Evolutionary conservation across 2,797 vertebrate genomes (phyloP).

Genomic region (Leptoclinus maculatus): DNA sequence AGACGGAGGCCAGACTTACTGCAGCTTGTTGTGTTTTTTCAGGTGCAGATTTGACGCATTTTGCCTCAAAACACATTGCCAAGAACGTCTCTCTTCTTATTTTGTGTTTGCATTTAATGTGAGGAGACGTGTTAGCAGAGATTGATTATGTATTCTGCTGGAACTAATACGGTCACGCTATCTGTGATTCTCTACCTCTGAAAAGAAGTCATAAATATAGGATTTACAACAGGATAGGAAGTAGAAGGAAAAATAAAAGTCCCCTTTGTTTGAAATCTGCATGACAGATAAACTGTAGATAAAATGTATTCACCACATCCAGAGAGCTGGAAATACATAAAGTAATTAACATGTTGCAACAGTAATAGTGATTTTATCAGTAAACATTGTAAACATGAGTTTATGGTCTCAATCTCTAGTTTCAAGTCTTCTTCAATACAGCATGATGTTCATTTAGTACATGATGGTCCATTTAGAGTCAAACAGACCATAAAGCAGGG

Average conservation of each 20-base stretch:
- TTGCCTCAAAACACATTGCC: too few relatives aligned
- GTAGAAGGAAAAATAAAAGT: not conserved
- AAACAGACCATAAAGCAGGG: too few relatives aligned
- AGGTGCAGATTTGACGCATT: too few relatives aligned
- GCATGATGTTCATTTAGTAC: too few relatives aligned
- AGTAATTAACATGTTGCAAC: too few relatives aligned
- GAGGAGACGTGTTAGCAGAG: too few relatives aligned
- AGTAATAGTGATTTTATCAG: too few relatives aligned
- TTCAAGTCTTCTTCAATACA: too few relatives aligned
- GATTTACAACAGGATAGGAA: too few relatives aligned
- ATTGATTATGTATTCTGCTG: not conserved
- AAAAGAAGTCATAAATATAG: not conserved
- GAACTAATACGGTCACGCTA: not conserved
- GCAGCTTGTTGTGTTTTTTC: not conserved
- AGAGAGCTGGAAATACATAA: not conserved
- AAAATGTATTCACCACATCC: not conserved
- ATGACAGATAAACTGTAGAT: not conserved
- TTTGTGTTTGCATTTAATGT: not conserved
- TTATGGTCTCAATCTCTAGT: too few relatives aligned
- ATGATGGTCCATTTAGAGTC: too few relatives aligned
- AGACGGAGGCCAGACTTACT: not conserved
- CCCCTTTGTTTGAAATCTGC: not conserved
- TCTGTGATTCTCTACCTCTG: not conserved
- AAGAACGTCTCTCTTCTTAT: not conserved
- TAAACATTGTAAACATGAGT: too few relatives aligned